These are phyloP conservation scores for Littorina saxatilis DNA, from an alignment of 1,140 invertebrate genomes.

Conservation along the genomic window DNA sequence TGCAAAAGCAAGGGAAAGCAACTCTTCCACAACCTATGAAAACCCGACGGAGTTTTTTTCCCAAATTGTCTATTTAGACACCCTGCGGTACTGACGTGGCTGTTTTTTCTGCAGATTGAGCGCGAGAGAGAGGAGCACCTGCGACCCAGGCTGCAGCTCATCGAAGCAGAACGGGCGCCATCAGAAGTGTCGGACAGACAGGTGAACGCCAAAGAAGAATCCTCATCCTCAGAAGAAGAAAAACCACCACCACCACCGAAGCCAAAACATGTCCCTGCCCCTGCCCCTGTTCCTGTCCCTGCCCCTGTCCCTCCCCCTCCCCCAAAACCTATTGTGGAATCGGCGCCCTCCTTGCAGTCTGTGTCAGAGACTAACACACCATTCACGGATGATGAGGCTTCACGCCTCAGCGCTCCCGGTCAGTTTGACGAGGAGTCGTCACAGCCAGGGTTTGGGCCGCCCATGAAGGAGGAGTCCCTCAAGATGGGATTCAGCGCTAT, in stretches of 20 bases:
- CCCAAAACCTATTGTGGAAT: not conserved
- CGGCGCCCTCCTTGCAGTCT: conserved; percentile 42
- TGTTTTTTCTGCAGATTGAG: conserved; percentile 67
- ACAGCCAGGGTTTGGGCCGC: conserved; percentile 51
- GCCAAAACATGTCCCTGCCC: conserved; percentile 60
- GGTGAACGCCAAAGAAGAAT: conserved; percentile 43
- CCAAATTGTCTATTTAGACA: too few relatives aligned
- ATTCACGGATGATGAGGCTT: conserved; percentile 54
- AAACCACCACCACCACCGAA: conserved; percentile 61
- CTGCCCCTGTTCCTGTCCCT: conserved; percentile 48
- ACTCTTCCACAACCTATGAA: too few relatives aligned
- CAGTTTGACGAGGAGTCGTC: conserved; percentile 39
- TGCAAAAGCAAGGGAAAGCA: too few relatives aligned
- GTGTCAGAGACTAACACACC: conserved; percentile 40
- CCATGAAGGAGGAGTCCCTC: conserved; percentile 57
- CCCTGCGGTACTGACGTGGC: too few relatives aligned
- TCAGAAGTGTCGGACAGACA: conserved; percentile 21
- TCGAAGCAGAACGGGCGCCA: conserved; percentile 50
- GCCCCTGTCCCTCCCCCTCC: conserved; percentile 50
- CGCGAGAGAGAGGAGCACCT: conserved; percentile 88
- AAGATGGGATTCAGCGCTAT: conserved; percentile 66
- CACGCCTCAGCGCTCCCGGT: conserved; percentile 42
- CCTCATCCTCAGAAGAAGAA: conserved; percentile 43
- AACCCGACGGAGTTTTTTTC: too few relatives aligned
- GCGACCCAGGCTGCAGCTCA: conserved; percentile 80